These are phyloP conservation scores for Zaprionus tsacasi DNA, from an alignment of 1,140 invertebrate genomes.

Conservation along the genomic window DNA sequence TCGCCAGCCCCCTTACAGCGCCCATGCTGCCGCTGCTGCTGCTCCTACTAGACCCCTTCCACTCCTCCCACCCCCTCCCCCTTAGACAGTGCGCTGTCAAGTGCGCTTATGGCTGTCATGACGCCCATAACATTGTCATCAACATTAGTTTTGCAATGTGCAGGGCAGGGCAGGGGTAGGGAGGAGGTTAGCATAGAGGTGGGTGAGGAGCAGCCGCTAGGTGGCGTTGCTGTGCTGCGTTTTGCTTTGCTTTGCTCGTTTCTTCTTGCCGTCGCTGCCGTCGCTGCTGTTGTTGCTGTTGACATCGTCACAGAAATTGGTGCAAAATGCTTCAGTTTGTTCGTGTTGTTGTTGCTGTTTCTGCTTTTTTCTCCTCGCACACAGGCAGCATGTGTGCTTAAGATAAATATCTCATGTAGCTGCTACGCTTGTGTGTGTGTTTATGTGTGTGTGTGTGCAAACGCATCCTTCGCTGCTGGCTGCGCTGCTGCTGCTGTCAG, in stretches of 20 bases:
- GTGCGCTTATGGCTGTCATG: conserved; percentile 82
- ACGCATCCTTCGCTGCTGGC: conserved; percentile 24
- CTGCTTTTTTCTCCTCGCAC: conserved; percentile 8
- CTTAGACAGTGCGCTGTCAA: conserved; percentile 61
- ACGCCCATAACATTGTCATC: conserved; percentile 83
- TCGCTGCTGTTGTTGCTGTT: conserved; percentile 56
- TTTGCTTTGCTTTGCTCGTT: conserved; percentile 32
- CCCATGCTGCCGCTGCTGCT: not conserved
- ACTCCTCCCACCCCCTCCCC: not conserved
- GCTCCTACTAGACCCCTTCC: not conserved
- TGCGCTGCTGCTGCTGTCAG: conserved; percentile 21
- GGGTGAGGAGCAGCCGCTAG: conserved; percentile 36
- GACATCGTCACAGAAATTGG: conserved; percentile 80
- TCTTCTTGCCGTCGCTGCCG: conserved; percentile 4
- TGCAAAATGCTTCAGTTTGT: conserved; percentile 72
- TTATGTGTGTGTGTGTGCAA: conserved; percentile 27
- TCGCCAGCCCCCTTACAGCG: not conserved
- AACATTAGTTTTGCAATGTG: conserved; percentile 73
- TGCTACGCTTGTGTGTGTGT: conserved; percentile 12
- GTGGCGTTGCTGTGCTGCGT: conserved; percentile 38
- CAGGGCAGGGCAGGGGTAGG: not conserved
- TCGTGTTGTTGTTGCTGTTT: conserved; percentile 9
- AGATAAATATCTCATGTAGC: conserved; percentile 38
- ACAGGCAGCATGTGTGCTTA: conserved; percentile 39
- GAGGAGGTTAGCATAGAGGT: not conserved